Percentiles rank a stretch among this genome's conserved stretches.
These are phyloP conservation scores for Chroicocephalus ridibundus DNA, from an alignment of 2,113 vertebrate species.

Conservation along the genomic window DNA sequence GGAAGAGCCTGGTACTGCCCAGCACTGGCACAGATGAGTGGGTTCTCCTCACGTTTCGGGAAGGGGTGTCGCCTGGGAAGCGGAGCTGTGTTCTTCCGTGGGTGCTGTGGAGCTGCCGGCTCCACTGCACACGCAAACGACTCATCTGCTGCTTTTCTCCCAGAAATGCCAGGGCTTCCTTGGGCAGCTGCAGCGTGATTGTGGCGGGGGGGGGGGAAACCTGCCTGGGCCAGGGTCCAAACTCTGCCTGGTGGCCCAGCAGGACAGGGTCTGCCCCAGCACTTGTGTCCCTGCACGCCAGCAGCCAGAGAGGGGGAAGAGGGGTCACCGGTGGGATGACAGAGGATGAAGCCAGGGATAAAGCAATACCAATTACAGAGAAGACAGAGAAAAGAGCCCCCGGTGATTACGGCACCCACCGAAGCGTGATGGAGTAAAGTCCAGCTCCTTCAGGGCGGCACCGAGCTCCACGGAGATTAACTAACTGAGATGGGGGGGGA, in stretches of 20 bases:
- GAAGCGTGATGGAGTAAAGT: neutral
- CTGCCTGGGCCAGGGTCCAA: neutral
- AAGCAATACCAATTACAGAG: constrained; percentile 15
- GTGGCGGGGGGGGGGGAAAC: no score
- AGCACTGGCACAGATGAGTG: neutral
- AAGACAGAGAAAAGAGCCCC: neutral
- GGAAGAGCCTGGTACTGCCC: neutral
- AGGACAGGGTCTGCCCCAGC: no score
- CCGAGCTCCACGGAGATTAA: neutral
- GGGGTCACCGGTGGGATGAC: neutral
- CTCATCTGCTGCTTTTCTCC: neutral
- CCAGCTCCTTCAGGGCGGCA: neutral
- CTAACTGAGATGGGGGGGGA: neutral
- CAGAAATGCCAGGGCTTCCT: neutral
- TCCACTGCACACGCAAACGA: neutral
- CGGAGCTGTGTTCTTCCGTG: neutral
- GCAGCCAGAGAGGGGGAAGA: neutral
- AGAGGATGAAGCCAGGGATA: neutral
- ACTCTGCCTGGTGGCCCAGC: neutral
- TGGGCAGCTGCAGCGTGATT: neutral
- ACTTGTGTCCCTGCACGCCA: neutral
- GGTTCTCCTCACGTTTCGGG: neutral
- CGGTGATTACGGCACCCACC: neutral
- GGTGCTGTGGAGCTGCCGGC: neutral
- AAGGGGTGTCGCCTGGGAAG: neutral